Evolutionary conservation across 2,113 vertebrate species (phyloP).

Genomic region (Chlorocebus sabaeus): DNA sequence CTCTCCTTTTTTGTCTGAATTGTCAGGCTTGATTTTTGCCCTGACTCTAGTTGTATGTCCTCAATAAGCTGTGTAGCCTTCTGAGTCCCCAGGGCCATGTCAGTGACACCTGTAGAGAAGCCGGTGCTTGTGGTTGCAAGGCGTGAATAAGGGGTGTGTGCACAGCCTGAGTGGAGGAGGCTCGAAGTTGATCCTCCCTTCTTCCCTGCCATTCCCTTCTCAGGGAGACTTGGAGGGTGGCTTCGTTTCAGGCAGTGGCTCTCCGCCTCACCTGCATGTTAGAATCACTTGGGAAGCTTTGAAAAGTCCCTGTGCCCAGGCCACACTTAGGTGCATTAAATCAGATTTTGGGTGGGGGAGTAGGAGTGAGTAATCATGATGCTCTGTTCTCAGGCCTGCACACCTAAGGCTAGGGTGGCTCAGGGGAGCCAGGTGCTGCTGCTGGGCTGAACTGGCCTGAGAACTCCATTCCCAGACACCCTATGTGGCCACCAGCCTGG

Average conservation of each 20-base stretch:
- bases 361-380: not conserved
- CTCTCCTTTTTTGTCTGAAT: not conserved
- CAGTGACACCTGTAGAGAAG: not conserved
- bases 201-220: not conserved
- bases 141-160: rapidly evolving
- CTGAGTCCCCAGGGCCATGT: not conserved
- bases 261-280: not conserved
- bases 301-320: not conserved
- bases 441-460: not conserved
- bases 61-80: not conserved
- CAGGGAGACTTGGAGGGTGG: no score
- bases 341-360: not conserved
- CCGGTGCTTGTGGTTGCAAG: not conserved
- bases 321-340: not conserved
- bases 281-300: not conserved
- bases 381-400: not conserved
- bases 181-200: not conserved
- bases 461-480: not conserved
- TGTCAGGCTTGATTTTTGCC: not conserved
- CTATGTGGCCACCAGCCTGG: not conserved
- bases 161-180: rapidly evolving
- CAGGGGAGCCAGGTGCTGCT: not conserved
- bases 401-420: not conserved
- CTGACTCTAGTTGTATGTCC: not conserved
- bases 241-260: not conserved